Evolutionary conservation across 2,888 invertebrate genomes (phyloP).

Genomic region (Agrochola lychnidis): DNA sequence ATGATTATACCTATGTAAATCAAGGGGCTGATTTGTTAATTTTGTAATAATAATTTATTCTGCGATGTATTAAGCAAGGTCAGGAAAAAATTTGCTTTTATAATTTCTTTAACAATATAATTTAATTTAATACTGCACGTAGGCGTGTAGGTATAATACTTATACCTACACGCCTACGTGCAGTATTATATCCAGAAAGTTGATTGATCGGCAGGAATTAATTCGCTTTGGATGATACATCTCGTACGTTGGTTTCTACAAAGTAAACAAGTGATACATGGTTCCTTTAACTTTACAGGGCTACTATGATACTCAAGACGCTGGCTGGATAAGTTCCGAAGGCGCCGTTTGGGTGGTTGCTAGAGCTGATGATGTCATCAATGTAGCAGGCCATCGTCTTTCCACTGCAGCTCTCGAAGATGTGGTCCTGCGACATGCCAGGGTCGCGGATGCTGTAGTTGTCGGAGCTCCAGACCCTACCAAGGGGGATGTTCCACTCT

Average conservation of each 20-base stretch:
- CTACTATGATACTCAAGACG: conserved; percentile 98
- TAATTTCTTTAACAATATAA: conserved; percentile 16
- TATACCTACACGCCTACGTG: neutral
- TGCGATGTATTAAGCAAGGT: neutral
- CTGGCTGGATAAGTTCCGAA: conserved; percentile 95
- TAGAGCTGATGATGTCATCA: conserved; percentile 98
- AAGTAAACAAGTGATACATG: neutral
- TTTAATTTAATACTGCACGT: no score
- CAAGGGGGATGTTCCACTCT: conserved; percentile 97
- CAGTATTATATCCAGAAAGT: neutral
- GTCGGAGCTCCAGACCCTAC: conserved; percentile 97
- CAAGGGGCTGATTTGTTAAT: conserved; percentile 8
- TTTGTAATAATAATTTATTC: neutral
- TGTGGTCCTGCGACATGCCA: conserved; percentile 96
- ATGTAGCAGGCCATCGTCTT: conserved; percentile 97
- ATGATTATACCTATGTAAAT: neutral
- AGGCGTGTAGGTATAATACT: no score
- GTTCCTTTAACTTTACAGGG: conserved; percentile 89
- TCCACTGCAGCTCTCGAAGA: conserved; percentile 97
- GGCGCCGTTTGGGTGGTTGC: conserved; percentile 97
- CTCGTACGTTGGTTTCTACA: no score
- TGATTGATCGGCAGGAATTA: neutral
- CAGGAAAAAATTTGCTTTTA: conserved; percentile 8
- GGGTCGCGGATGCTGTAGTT: conserved; percentile 96
- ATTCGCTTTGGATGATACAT: neutral